phyloP scores from a whole-genome alignment of 2,113 vertebrate species.

The Brachyistius frenatus region DNA sequence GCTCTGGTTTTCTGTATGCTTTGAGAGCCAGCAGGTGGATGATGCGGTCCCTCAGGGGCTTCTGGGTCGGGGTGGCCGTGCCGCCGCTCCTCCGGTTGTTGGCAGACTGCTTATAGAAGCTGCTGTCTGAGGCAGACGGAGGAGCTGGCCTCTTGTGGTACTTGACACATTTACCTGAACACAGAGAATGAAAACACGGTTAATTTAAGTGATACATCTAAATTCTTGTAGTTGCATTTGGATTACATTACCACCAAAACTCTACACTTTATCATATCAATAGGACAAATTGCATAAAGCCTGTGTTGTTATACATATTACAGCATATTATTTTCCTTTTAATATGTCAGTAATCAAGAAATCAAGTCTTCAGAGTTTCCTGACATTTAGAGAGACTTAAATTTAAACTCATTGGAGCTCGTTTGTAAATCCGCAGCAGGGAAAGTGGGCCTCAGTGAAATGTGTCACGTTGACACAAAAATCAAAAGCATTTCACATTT shows the following conservation, averaged over 20 bases:
- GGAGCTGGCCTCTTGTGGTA: constrained; percentile 69
- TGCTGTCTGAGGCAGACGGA: constrained; percentile 51
- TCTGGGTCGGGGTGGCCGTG: constrained; percentile 49
- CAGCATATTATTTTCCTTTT: neutral
- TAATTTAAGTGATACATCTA: neutral
- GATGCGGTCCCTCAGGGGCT: constrained; percentile 80
- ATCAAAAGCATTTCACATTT: neutral
- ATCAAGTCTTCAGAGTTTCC: neutral
- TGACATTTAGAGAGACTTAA: constrained; percentile 20
- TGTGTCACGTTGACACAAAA: neutral
- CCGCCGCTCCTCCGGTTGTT: constrained; percentile 65
- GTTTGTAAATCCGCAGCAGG: neutral
- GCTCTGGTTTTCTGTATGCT: constrained; percentile 82
- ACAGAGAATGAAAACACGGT: neutral
- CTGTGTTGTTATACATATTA: too few species aligned
- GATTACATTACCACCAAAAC: neutral
- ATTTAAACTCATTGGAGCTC: neutral
- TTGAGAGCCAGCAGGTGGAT: constrained; percentile 83
- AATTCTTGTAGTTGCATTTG: neutral
- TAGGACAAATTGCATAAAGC: too few species aligned
- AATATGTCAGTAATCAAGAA: neutral
- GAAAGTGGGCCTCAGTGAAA: neutral
- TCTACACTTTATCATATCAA: too few species aligned
- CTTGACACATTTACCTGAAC: constrained; percentile 80
- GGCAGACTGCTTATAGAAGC: constrained; percentile 65